A percentile compares a stretch with the other conserved stretches of the same genome.
phyloP scores from a whole-genome alignment of 2,888 invertebrate species.

The Stegophylla sp. region DNA sequence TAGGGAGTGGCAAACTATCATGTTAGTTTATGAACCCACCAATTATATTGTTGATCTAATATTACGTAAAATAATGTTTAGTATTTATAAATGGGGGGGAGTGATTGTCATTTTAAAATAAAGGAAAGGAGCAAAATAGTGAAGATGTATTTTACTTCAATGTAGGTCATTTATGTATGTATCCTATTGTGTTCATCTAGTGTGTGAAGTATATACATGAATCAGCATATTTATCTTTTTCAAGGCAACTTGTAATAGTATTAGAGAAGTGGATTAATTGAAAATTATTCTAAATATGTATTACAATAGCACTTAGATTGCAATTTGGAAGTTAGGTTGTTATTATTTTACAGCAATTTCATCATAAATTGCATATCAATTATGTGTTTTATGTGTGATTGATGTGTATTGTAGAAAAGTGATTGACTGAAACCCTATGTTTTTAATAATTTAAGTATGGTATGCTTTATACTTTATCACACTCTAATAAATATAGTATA shows the following conservation, averaged over 20 bases:
- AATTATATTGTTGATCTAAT: background rate
- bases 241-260: slow-evolving; percentile 3
- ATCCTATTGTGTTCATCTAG: background rate
- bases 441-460: no score
- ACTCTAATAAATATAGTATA: no score
- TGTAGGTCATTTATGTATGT: slow-evolving; percentile 25
- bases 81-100: background rate
- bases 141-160: background rate
- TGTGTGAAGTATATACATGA: background rate
- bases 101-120: background rate
- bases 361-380: no score
- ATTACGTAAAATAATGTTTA: background rate
- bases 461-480: no score
- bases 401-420: no score
- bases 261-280: background rate
- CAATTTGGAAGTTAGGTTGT: background rate
- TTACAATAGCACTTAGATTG: background rate
- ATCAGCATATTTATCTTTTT: slow-evolving; percentile 10
- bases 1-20: background rate
- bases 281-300: background rate
- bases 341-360: background rate
- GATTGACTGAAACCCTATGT: no score
- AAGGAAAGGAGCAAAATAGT: background rate
- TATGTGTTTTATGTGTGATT: no score
- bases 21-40: background rate